These are phyloP conservation scores for Aphidius colemani DNA, from an alignment of 2,888 invertebrate genomes.

Conservation along the genomic window DNA sequence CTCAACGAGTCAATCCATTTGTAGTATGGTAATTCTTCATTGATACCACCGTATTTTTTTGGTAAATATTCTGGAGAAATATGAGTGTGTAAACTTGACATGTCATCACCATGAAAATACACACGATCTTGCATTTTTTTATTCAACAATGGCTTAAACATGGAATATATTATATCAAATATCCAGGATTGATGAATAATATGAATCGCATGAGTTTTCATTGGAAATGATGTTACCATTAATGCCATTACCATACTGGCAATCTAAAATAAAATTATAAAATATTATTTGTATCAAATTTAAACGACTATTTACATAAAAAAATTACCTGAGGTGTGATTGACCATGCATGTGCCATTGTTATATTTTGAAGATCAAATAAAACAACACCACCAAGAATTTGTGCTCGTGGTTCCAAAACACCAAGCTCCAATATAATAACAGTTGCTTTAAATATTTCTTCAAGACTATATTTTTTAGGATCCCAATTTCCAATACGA, in stretches of 20 bases:
- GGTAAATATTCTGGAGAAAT: constrained; percentile 74
- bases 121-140: constrained; percentile 70
- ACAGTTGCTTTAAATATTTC: constrained; percentile 76
- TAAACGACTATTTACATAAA: not conserved
- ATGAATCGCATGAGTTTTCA: constrained; percentile 75
- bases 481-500: constrained; percentile 78
- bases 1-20: constrained; percentile 73
- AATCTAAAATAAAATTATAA: constrained; percentile 45
- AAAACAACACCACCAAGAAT: constrained; percentile 77
- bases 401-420: constrained; percentile 76
- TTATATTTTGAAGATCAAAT: constrained; percentile 75
- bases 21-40: constrained; percentile 75
- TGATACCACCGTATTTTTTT: constrained; percentile 70
- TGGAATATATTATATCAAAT: constrained; percentile 76
- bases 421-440: constrained; percentile 73
- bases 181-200: constrained; percentile 82
- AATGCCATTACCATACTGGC: constrained; percentile 54
- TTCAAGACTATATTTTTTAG: constrained; percentile 68
- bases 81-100: constrained; percentile 75
- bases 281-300: constrained; percentile 13
- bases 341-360: constrained; percentile 74
- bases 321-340: constrained; percentile 67
- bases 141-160: constrained; percentile 78
- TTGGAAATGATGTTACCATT: constrained; percentile 70
- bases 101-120: constrained; percentile 75